Base-by-base conservation (phyloP, 2,797 vertebrate genomes). In the Lagorchestes hirsutus region DNA sequence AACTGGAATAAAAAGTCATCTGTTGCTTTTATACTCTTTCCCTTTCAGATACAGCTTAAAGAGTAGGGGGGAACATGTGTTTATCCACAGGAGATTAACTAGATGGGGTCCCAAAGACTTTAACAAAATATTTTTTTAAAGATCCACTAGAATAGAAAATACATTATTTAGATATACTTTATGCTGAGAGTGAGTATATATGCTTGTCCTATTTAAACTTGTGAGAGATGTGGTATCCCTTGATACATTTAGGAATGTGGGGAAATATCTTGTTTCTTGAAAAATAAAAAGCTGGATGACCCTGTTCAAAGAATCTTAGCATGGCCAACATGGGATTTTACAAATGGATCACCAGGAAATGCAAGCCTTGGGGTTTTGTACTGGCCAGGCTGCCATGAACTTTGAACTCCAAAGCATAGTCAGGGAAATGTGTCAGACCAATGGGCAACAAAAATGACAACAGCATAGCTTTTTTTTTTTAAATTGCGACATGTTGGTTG, bases 141-240 rank as follows among this genome's bases (percentile, higher is more conserved):
- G 98, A 98, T 98, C 98, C 98, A 97, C 98, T 99, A 99, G 98
- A 98, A 98, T 99, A 99, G 98, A 98, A 98, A 98, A 98, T 98
- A 98, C 98, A 98, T 99, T 99, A 99, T 98, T 99, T 99, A 99
- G 98, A 98, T 99, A 99, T 98, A 98, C 98, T 98, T 99, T 99
- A 98, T 98, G 97, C 98, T 98, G 98, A 99, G 98, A 98, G 97
- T 99, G 98, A 98, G 98, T 99, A 98, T 98, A 98, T 98, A 98
- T 99, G 98, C 98, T 99, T 98, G 98, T 99, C 98, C 98, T 99
- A 98, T 99, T 98, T 99, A 99, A 99, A 99, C 97, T 98, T 95
- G 96, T 98, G 98, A 98, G 97, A 98, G 98, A 98, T 98, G 97
- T 95, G 92, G 98, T 98, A 99, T 98, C 97, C 97, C 98, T 98